Conservation (phyloP, 2,888 invertebrate genomes). For the Chesias legatella region DNA sequence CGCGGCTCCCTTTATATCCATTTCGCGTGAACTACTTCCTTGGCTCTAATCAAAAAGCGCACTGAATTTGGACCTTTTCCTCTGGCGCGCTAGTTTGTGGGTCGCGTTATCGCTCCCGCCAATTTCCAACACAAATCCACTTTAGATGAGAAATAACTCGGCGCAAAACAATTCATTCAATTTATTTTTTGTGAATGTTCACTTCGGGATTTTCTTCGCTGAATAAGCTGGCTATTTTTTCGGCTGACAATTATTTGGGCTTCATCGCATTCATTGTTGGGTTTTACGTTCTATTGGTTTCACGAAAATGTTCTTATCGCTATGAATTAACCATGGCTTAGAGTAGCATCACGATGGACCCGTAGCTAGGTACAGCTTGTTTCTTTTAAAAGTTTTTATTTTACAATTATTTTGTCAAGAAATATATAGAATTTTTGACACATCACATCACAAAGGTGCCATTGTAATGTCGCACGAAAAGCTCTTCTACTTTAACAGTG, state of each 20-base stretch:
- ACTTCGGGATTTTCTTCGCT: constrained; percentile 18
- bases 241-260: constrained; percentile 17
- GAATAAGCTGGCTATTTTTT: constrained; percentile 22
- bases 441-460: too few species aligned
- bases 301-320: neutral
- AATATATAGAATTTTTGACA: too few species aligned
- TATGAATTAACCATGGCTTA: neutral
- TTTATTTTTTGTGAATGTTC: constrained; percentile 19
- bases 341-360: too few species aligned
- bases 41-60: constrained; percentile 31
- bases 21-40: constrained; percentile 41
- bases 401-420: too few species aligned
- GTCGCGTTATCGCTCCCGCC: constrained; percentile 27
- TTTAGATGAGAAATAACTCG: constrained; percentile 28
- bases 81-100: constrained; percentile 20
- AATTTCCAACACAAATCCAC: constrained; percentile 28
- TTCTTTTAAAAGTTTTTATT: too few species aligned
- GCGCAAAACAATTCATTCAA: constrained; percentile 28
- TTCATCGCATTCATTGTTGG: constrained; percentile 5
- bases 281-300: neutral
- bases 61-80: constrained; percentile 20
- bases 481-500: too few species aligned
- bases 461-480: too few species aligned
- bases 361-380: too few species aligned
- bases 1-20: constrained; percentile 36